Evolutionary conservation across 2,797 vertebrate species (phyloP), one percentile per base, ranked within the genome.

Genomic region (Coendou prehensilis): DNA sequence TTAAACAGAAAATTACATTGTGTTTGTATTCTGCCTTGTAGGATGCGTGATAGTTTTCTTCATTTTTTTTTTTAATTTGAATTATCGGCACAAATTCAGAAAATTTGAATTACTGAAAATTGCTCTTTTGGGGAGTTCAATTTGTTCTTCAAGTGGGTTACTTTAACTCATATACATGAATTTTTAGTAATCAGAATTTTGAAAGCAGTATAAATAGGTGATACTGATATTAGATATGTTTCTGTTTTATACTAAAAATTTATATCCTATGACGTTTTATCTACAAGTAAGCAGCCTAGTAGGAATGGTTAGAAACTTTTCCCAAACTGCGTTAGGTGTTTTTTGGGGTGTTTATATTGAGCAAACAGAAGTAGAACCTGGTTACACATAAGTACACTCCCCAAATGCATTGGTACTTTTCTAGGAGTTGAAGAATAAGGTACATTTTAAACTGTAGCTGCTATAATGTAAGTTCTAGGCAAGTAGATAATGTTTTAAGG

Each of bases 151-250:
- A 10, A 75, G 6, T 85, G 64, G 47, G 57, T 80, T 91, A 56
- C 80, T 92, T 96, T 91, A 83, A 94, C 87, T 95, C 56, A 61
- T 78, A 14, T 78, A 5, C 61, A 82, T 94, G 63, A 81, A 91
- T 84, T 61, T 87, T 91, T 93, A 96, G 13, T 89, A 84, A 87
- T 81, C 11, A 2, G 26, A 89, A 59, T 95, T 91, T 7, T 84
- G 17, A 85, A 94, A 33, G 17, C 41, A 78, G 9, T 71, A 15
- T 67, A 56, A 86, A 50, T 79, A 59, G 78, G 8, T 75, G 33
- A 30, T 88, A 41, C 17, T 67, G 23, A 28, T 93, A 45, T 0
- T 41, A 9, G 50, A 80, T 22, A 54, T 84, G 10, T 47, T 92
- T 96, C 47, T 73, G 67, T 0, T 92, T 95, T 92, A 41, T 20